Conservation (phyloP, 2,113 vertebrate species). For the Orthonyx spaldingii region DNA sequence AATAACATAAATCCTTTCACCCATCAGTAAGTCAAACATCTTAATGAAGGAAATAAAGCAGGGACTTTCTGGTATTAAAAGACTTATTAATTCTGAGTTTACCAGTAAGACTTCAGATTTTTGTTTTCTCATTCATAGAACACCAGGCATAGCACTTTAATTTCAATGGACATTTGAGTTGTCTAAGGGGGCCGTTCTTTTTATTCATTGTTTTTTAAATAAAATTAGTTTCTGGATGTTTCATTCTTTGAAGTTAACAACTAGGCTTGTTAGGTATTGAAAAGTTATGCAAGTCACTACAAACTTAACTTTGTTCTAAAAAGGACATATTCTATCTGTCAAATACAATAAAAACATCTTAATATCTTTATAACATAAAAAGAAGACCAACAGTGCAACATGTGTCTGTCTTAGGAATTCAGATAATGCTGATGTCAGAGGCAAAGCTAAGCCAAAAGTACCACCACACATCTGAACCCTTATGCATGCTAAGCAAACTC, state of each 20-base stretch:
- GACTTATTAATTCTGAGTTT: background rate
- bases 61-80: background rate
- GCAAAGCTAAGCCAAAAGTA: background rate
- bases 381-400: background rate
- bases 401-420: background rate
- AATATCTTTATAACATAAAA: background rate
- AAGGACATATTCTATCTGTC: background rate
- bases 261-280: background rate
- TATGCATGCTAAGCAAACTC: background rate
- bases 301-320: conserved; percentile 11
- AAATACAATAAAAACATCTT: conserved; percentile 1
- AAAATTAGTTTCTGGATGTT: background rate
- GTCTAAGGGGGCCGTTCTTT: background rate
- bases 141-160: background rate
- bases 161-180: background rate
- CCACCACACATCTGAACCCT: background rate
- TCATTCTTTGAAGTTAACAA: background rate
- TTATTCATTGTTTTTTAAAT: background rate
- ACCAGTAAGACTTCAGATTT: background rate
- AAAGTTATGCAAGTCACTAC: background rate
- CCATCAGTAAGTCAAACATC: background rate
- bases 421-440: background rate
- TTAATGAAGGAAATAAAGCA: background rate
- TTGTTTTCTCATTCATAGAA: background rate
- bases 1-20: background rate